Conservation (phyloP, 2,888 invertebrate species). For the Cheilosia grossa region DNA sequence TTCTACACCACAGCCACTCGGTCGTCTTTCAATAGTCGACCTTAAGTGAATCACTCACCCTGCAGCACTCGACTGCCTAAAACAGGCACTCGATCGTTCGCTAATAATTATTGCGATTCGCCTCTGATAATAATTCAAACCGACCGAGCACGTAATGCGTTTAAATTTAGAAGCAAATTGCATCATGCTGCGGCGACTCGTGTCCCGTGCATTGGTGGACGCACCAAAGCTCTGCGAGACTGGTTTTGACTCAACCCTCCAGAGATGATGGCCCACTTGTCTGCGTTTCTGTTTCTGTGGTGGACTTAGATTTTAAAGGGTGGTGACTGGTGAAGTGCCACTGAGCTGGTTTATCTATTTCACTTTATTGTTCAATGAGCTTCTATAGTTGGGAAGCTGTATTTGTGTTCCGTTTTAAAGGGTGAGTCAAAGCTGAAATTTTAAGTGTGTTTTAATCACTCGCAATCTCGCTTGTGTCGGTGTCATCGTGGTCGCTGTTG, state of each 20-base stretch:
- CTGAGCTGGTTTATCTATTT: conserved; percentile 33
- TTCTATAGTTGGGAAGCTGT: neutral
- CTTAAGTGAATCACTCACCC: conserved; percentile 63
- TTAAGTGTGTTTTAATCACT: conserved; percentile 50
- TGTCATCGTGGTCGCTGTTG: neutral
- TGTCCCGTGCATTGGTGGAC: neutral
- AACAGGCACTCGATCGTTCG: conserved; percentile 24
- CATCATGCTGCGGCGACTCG: conserved; percentile 24
- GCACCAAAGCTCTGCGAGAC: conserved; percentile 24
- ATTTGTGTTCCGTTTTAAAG: neutral
- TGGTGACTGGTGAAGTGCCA: conserved; percentile 22
- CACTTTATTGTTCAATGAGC: conserved; percentile 41
- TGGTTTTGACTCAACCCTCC: conserved; percentile 44
- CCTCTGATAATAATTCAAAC: conserved; percentile 45
- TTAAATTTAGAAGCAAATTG: conserved; percentile 63
- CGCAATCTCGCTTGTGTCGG: conserved; percentile 35
- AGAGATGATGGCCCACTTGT: conserved; percentile 17
- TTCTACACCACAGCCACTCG: conserved; percentile 60
- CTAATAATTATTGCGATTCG: conserved; percentile 51
- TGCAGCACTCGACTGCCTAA: conserved; percentile 18
- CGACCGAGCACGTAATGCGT: conserved; percentile 60
- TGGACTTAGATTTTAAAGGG: conserved; percentile 47
- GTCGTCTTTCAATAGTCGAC: conserved; percentile 53
- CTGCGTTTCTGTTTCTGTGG: conserved; percentile 4
- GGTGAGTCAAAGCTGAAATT: conserved; percentile 16